Percentiles rank a stretch among this genome's conserved stretches.
Conservation (phyloP, 2,888 invertebrate species). For the Athripsodes cinereus region DNA sequence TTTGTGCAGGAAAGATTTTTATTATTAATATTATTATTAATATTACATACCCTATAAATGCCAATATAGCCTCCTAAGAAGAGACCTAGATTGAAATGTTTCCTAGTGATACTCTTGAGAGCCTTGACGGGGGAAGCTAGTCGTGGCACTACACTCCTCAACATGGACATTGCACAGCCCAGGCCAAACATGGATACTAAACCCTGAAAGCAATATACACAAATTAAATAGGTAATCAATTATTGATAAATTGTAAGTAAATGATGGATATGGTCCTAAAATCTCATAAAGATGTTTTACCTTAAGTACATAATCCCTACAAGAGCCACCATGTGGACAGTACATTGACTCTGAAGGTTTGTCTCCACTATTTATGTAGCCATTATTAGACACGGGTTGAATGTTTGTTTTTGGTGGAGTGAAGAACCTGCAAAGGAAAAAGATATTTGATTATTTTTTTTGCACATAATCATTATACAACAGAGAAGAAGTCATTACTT, state of each 20-base stretch:
- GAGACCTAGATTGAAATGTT: conserved; percentile 43
- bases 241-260: background rate
- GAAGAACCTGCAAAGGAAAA: conserved; percentile 40
- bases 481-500: too few species aligned
- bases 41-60: conserved; percentile 42
- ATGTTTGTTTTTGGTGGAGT: conserved; percentile 44
- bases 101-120: conserved; percentile 38
- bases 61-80: conserved; percentile 51
- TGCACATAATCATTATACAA: too few species aligned
- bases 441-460: too few species aligned
- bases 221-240: background rate
- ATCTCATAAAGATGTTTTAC: conserved; percentile 30
- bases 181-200: conserved; percentile 45
- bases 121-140: conserved; percentile 44
- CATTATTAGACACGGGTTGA: conserved; percentile 14
- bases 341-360: conserved; percentile 35
- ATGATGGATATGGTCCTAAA: background rate
- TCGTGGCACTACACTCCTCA: conserved; percentile 41
- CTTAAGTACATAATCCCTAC: conserved; percentile 42
- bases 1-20: too few species aligned
- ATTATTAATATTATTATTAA: too few species aligned
- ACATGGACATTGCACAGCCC: conserved; percentile 45
- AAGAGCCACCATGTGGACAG: conserved; percentile 44
- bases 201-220: conserved; percentile 34
- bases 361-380: conserved; percentile 13